phyloP scores from a whole-genome alignment of 2,797 vertebrate species.

The Masticophis lateralis region DNA sequence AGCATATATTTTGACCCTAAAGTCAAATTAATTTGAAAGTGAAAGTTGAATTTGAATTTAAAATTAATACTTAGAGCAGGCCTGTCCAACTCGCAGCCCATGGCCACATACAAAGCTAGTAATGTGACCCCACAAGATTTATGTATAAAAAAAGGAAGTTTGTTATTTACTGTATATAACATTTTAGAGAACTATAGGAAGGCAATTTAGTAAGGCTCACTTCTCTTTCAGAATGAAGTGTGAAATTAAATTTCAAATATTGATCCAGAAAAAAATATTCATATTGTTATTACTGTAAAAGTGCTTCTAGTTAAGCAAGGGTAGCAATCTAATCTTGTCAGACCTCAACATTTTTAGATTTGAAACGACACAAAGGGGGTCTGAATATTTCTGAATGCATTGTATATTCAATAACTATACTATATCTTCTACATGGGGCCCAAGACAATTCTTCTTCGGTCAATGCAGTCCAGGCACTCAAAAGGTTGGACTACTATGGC shows the following conservation, averaged over 20 bases:
- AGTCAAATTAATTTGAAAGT: background rate
- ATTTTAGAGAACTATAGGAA: slow-evolving; percentile 36
- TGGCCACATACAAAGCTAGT: background rate
- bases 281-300: slow-evolving; percentile 82
- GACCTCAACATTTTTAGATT: background rate
- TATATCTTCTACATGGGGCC: background rate
- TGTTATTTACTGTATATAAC: background rate
- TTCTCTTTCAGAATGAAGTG: slow-evolving; percentile 72
- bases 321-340: slow-evolving; percentile 75
- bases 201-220: slow-evolving; percentile 72
- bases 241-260: slow-evolving; percentile 78
- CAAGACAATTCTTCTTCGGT: background rate
- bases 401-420: background rate
- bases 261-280: slow-evolving; percentile 78
- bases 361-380: slow-evolving; percentile 8
- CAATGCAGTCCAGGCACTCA: background rate
- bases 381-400: background rate
- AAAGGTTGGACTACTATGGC: background rate
- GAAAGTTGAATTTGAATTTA: background rate
- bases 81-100: background rate
- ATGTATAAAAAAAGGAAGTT: background rate
- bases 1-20: background rate
- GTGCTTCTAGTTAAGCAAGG: slow-evolving; percentile 77
- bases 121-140: background rate
- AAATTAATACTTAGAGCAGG: background rate